These are phyloP conservation scores for Papilio polytes DNA, from an alignment of 1,140 invertebrate species.

Conservation along the genomic window DNA sequence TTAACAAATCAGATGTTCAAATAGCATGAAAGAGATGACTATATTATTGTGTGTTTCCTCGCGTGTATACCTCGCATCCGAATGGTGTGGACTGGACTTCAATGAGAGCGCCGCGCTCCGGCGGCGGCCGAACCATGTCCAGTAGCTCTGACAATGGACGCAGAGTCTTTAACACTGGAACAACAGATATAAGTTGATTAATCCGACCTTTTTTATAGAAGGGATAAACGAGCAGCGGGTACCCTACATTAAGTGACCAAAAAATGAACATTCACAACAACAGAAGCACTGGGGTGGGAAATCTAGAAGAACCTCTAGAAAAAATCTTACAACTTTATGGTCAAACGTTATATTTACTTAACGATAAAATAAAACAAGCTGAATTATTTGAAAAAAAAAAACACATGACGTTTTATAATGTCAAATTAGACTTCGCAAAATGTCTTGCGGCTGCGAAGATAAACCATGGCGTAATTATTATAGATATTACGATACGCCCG, in stretches of 20 bases:
- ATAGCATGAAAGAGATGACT: too few relatives aligned
- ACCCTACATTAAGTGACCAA: too few relatives aligned
- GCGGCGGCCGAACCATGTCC: constrained; percentile 64
- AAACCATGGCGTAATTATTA: constrained; percentile 57
- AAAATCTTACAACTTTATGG: too few relatives aligned
- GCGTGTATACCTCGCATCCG: constrained; percentile 72
- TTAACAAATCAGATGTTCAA: too few relatives aligned
- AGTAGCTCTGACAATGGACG: constrained; percentile 70
- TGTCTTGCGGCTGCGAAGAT: constrained; percentile 49
- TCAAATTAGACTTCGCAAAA: constrained; percentile 5
- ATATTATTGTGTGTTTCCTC: too few relatives aligned
- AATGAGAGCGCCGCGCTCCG: constrained; percentile 65
- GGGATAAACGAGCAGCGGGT: neutral
- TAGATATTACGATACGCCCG: constrained; percentile 73
- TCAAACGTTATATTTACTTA: neutral
- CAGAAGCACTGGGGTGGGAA: too few relatives aligned
- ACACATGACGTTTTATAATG: neutral
- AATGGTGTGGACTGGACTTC: constrained; percentile 84
- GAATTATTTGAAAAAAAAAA: neutral
- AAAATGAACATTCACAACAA: too few relatives aligned
- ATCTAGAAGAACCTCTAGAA: too few relatives aligned
- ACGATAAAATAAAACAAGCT: neutral
- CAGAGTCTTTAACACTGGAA: constrained; percentile 58
- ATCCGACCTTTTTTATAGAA: neutral
- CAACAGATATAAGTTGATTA: neutral